A percentile compares a stretch with the other conserved stretches of the same genome.
phyloP scores from a whole-genome alignment of 2,113 vertebrate species.

The Coreoperca whiteheadi region DNA sequence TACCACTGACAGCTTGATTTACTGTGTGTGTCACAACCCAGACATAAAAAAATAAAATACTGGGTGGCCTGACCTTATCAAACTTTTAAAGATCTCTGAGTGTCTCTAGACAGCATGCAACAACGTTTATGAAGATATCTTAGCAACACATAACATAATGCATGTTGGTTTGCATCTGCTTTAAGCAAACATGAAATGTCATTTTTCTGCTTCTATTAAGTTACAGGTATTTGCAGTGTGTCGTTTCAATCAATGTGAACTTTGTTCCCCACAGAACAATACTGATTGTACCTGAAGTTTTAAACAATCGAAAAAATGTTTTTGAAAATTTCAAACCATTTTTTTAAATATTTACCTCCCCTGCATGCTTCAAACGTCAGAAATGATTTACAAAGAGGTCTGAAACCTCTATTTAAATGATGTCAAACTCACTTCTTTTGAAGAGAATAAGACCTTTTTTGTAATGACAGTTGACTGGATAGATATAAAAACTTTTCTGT shows the following conservation, averaged over 20 bases:
- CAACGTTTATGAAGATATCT: constrained; percentile 6
- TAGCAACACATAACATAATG: neutral
- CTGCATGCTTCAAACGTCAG: no score
- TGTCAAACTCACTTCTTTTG: no score
- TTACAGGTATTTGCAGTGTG: constrained; percentile 2
- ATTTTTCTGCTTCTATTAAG: neutral
- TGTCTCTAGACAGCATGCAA: neutral
- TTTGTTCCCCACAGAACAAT: neutral
- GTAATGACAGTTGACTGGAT: no score
- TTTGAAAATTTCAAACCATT: no score
- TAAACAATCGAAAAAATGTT: neutral
- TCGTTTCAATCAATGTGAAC: neutral
- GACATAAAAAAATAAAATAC: constrained; percentile 32
- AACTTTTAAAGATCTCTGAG: neutral
- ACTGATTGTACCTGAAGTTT: neutral
- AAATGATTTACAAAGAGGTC: no score
- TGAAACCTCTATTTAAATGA: no score
- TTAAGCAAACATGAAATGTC: neutral
- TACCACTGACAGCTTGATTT: constrained; percentile 49
- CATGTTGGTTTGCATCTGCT: neutral
- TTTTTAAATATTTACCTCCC: no score
- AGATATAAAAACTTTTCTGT: no score
- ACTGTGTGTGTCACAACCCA: constrained; percentile 17
- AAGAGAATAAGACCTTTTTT: no score
- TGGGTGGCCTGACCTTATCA: constrained; percentile 8